Evolutionary conservation across 2,113 vertebrate genomes (phyloP).

Genomic region (Sinocyclocheilus maitianheensis): DNA sequence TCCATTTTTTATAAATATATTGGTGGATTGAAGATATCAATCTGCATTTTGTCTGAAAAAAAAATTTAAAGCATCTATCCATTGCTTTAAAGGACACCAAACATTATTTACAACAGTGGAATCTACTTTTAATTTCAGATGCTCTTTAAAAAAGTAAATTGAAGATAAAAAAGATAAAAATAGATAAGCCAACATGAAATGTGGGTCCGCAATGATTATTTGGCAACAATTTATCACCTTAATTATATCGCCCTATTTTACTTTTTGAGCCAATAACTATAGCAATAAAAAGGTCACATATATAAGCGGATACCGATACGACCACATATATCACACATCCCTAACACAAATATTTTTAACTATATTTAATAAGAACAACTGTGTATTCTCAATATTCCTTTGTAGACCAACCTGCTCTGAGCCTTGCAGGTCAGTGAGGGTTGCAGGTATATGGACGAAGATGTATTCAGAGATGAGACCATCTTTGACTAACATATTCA

Average conservation of each 20-base stretch:
- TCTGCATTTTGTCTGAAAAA: background rate
- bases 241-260: too few species aligned
- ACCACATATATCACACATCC: background rate
- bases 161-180: too few species aligned
- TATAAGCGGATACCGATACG: too few species aligned
- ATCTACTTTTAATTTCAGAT: too few species aligned
- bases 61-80: background rate
- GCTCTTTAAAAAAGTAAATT: background rate
- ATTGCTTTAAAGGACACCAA: background rate
- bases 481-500: constrained; percentile 83
- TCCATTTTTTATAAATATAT: background rate
- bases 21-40: background rate
- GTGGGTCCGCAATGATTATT: too few species aligned
- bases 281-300: background rate
- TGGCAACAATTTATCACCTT: background rate
- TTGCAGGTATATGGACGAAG: constrained; percentile 80
- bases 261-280: background rate
- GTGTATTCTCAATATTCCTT: background rate
- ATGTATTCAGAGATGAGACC: constrained; percentile 85
- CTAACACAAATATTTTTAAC: background rate
- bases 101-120: too few species aligned
- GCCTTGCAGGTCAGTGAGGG: constrained; percentile 81
- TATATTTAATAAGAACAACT: background rate
- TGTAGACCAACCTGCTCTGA: constrained; percentile 79
- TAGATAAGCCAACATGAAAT: too few species aligned